phyloP scores from a whole-genome alignment of 2,797 vertebrate species.

The Clarias laeviceps region DNA sequence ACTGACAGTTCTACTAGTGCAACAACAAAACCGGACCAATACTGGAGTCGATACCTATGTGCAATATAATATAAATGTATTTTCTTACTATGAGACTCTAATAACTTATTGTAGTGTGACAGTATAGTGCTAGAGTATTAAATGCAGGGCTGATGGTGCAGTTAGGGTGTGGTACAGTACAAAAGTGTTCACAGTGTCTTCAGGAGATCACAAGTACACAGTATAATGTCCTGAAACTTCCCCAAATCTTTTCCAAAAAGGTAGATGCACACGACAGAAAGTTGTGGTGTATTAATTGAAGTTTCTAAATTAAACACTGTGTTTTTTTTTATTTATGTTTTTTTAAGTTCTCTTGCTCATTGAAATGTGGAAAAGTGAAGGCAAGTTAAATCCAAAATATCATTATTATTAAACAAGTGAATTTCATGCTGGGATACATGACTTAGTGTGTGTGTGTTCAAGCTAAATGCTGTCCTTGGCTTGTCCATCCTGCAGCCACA shows the following conservation, averaged over 20 bases:
- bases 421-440: background rate
- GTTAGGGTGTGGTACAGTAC: background rate
- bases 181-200: background rate
- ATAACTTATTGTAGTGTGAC: too few species aligned
- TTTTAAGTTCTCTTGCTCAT: background rate
- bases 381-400: background rate
- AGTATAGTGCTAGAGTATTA: too few species aligned
- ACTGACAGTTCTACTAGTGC: background rate
- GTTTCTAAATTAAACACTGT: background rate
- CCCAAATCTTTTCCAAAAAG: background rate
- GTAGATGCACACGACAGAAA: background rate
- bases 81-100: background rate
- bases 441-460: background rate
- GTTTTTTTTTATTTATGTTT: background rate
- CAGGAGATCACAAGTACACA: background rate
- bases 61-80: background rate
- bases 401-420: background rate
- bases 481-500: background rate
- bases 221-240: background rate
- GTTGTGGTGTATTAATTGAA: too few species aligned
- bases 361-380: background rate
- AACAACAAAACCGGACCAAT: background rate
- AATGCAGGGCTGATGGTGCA: background rate
- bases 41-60: background rate
- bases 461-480: background rate